Base-by-base conservation (phyloP, 2,888 invertebrate species). In the Habroteleia sp. region DNA sequence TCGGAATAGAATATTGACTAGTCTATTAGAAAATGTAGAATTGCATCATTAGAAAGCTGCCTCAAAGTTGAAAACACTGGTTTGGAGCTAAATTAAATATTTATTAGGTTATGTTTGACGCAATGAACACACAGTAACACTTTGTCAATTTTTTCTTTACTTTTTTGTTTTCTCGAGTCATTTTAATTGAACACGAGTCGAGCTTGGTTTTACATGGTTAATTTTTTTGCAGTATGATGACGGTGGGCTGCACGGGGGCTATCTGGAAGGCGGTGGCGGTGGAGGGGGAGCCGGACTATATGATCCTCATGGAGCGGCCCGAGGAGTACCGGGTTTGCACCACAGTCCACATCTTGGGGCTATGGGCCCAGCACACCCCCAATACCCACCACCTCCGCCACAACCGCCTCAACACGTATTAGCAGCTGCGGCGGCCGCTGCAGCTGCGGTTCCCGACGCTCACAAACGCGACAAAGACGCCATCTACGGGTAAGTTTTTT, bases 401-500 rank as follows among this genome's bases (percentile, higher is more conserved):
- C 90, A 83, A 89, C 91, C 87, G 94, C 85, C 84, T 27, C 86
- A 96, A 91, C 96, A 96, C 91, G 95, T 96, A 89, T 93, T 95
- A 91, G 94, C 94, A 84, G 93, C 93, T 87, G 93, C 91, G 85
- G 89, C 91, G 90, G 91, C 87, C 85, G 90, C 88, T 54, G 87
- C 87, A 46, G 89, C 89, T 73, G 90, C 91, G 80, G 92, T 93
- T 76, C 96, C 96, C 85, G 96, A 97, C 90, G 96, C 96, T 85
- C 96, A 96, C 60, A 98, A 98, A 92, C 92, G 98, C 89, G 98
- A 98, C 92, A 98, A 97, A 92, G 97, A 98, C 92, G 97, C 97
- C 89, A 97, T 98, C 90, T 98, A 98, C 91, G 97, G 97, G 98
- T 98, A 93, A 95, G 96, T 93, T 81, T 27, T n/a, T 2, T 17